Evolutionary conservation across 2,113 vertebrate species (phyloP).

Genomic region (Poecile atricapillus): DNA sequence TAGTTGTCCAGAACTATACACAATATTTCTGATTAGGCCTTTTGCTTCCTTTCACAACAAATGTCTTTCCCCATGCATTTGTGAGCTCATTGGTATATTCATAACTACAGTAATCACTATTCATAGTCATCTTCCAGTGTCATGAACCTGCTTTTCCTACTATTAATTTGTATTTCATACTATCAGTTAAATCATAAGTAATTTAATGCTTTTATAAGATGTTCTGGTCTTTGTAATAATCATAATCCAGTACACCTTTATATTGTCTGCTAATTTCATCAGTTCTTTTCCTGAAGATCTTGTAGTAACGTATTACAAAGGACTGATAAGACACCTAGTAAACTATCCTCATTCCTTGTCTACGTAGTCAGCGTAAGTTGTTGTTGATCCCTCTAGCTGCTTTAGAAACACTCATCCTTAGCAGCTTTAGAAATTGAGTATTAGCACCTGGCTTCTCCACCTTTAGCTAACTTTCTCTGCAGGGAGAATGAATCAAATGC

Average conservation of each 20-base stretch:
- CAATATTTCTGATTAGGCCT: neutral
- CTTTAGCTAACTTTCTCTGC: neutral
- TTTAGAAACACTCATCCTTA: neutral
- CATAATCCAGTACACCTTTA: neutral
- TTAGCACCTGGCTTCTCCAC: neutral
- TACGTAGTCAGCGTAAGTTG: neutral
- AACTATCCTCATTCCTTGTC: neutral
- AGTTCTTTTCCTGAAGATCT: neutral
- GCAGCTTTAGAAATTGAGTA: neutral
- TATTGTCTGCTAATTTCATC: neutral
- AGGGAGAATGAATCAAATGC: neutral
- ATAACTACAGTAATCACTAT: neutral
- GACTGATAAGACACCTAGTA: neutral
- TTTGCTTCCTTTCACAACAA: neutral
- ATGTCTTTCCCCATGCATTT: neutral
- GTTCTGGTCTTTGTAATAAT: neutral
- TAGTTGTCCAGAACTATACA: neutral
- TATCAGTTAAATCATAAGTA: neutral
- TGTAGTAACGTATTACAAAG: neutral
- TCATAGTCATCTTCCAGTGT: neutral
- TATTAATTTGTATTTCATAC: neutral
- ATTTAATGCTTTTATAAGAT: neutral
- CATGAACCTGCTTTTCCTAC: neutral
- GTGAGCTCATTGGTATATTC: neutral
- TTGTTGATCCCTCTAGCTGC: neutral